Evolutionary conservation across 2,797 vertebrate species (phyloP).

Genomic region (Tangara arthus): DNA sequence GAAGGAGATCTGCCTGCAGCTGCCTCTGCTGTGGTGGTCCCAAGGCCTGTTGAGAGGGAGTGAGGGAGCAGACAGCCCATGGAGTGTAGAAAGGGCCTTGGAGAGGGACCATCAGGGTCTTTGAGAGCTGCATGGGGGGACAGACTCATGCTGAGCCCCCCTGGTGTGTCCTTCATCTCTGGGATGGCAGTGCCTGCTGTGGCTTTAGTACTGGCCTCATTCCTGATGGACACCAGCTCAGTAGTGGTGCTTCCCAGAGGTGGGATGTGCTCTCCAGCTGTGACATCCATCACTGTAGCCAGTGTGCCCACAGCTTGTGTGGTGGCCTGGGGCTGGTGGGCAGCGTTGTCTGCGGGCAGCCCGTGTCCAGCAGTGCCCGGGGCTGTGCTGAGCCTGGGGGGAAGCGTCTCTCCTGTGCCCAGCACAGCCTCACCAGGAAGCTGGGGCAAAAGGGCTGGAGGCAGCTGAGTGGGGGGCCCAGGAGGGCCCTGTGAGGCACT

Average conservation of each 20-base stretch:
- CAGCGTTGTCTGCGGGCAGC: accelerated
- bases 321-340: not conserved
- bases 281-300: accelerated
- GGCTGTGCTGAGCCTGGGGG: accelerated
- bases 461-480: accelerated
- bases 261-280: not conserved
- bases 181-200: accelerated
- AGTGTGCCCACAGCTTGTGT: accelerated
- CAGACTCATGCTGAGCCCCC: not conserved
- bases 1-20: accelerated
- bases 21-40: not conserved
- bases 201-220: not conserved
- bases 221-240: not conserved
- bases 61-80: not conserved
- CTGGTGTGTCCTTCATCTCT: not conserved
- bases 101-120: not conserved
- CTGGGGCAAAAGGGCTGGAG: not conserved
- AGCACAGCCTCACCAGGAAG: not conserved
- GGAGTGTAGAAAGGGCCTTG: accelerated
- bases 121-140: accelerated
- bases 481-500: accelerated
- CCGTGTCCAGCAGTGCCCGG: not conserved
- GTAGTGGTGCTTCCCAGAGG: not conserved
- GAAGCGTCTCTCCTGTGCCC: accelerated
- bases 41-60: not conserved